Conservation (phyloP, 2,113 vertebrate genomes). For the Nibea albiflora region DNA sequence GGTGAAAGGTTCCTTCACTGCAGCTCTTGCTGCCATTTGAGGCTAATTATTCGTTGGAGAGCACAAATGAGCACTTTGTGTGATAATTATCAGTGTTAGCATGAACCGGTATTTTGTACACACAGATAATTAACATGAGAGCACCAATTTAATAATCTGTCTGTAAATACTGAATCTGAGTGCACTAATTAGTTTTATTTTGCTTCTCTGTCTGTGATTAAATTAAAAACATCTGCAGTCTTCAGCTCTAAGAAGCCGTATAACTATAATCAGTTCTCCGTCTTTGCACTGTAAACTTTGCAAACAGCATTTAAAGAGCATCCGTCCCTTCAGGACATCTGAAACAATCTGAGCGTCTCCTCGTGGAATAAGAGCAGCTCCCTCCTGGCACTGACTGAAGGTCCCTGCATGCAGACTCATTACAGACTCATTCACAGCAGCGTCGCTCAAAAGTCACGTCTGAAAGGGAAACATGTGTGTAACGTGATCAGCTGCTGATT, state of each 20-base stretch:
- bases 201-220: background rate
- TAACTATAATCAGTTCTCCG: background rate
- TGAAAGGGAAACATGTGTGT: conserved; percentile 7
- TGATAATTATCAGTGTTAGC: background rate
- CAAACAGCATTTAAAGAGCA: conserved; percentile 14
- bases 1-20: background rate
- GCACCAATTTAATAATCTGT: too few relatives aligned
- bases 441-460: conserved; percentile 10
- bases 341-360: conserved; percentile 16
- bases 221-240: background rate
- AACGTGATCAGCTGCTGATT: background rate
- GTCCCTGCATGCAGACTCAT: background rate
- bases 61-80: background rate
- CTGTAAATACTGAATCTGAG: too few relatives aligned
- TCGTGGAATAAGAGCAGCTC: conserved; percentile 23
- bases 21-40: background rate
- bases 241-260: background rate
- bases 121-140: too few relatives aligned
- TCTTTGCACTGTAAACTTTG: background rate
- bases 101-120: too few relatives aligned
- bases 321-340: background rate
- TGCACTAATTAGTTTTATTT: background rate
- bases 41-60: background rate
- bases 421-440: background rate
- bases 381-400: background rate